These are phyloP conservation scores for Macaria liturata DNA, from an alignment of 2,888 invertebrate species.

Conservation along the genomic window DNA sequence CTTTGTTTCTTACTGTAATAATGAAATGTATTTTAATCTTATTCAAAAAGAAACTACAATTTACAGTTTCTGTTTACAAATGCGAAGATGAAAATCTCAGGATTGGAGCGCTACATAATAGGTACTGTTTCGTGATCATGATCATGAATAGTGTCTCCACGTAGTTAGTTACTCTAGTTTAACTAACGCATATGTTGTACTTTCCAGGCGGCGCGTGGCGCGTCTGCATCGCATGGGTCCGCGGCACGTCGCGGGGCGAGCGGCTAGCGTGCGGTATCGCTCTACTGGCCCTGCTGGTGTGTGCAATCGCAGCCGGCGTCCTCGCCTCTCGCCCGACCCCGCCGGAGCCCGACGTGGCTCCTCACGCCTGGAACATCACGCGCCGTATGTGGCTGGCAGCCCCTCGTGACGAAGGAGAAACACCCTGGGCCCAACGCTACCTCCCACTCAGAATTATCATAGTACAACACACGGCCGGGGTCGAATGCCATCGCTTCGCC, in stretches of 20 bases:
- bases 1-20: no score
- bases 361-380: conserved; percentile 66
- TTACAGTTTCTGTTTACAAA: no score
- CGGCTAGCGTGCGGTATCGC: conserved; percentile 58
- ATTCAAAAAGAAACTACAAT: no score
- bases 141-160: no score
- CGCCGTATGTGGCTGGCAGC: conserved; percentile 65
- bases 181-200: no score
- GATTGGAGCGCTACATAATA: no score
- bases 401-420: conserved; percentile 31
- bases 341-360: conserved; percentile 43
- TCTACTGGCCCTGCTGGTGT: conserved; percentile 48
- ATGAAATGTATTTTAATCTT: no score
- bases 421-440: conserved; percentile 32
- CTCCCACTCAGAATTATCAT: conserved; percentile 61
- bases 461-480: conserved; percentile 62
- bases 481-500: conserved; percentile 52
- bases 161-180: no score
- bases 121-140: no score
- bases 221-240: conserved; percentile 1
- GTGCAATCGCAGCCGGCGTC: conserved; percentile 44
- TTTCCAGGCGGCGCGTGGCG: conserved; percentile 1
- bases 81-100: no score
- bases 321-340: conserved; percentile 18
- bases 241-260: conserved; percentile 57